Evolutionary conservation across 2,888 invertebrate genomes (phyloP).

Genomic region (Troilus luridus): DNA sequence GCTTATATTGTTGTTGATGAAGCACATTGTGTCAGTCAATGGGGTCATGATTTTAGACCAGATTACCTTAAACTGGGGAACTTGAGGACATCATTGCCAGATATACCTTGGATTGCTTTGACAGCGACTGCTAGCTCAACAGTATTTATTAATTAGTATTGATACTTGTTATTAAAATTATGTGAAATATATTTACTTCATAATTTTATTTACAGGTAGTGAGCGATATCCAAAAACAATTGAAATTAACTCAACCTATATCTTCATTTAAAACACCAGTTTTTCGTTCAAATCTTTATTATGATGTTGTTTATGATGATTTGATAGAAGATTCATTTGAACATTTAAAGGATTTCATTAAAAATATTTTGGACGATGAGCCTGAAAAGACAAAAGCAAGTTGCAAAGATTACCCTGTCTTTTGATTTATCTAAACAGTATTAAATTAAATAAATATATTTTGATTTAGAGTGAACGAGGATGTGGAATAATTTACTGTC

Average conservation of each 20-base stretch:
- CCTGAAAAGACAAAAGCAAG: slow-evolving; percentile 71
- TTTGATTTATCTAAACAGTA: not conserved
- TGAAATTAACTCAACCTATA: slow-evolving; percentile 79
- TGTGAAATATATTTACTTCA: slow-evolving; percentile 25
- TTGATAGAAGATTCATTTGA: slow-evolving; percentile 83
- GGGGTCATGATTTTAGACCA: slow-evolving; percentile 98
- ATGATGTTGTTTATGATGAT: slow-evolving; percentile 94
- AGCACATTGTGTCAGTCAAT: slow-evolving; percentile 97
- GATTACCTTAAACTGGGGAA: slow-evolving; percentile 92
- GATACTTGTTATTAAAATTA: not conserved
- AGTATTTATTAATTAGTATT: slow-evolving; percentile 68
- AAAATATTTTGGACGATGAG: slow-evolving; percentile 70
- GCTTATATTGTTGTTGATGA: slow-evolving; percentile 96
- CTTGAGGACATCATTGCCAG: slow-evolving; percentile 72
- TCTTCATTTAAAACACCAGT: slow-evolving; percentile 87
- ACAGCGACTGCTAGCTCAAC: slow-evolving; percentile 93
- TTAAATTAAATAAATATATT: slow-evolving; percentile 26
- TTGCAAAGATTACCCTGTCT: not conserved
- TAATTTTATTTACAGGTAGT: slow-evolving; percentile 75
- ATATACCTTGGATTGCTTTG: slow-evolving; percentile 87
- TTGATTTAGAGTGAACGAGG: slow-evolving; percentile 70
- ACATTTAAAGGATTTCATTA: slow-evolving; percentile 83
- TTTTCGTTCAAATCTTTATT: slow-evolving; percentile 93
- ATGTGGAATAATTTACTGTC: slow-evolving; percentile 95
- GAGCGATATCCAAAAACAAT: slow-evolving; percentile 84